Evolutionary conservation across 1,140 invertebrate genomes (phyloP).

Genomic region (Drosophila bocki): DNA sequence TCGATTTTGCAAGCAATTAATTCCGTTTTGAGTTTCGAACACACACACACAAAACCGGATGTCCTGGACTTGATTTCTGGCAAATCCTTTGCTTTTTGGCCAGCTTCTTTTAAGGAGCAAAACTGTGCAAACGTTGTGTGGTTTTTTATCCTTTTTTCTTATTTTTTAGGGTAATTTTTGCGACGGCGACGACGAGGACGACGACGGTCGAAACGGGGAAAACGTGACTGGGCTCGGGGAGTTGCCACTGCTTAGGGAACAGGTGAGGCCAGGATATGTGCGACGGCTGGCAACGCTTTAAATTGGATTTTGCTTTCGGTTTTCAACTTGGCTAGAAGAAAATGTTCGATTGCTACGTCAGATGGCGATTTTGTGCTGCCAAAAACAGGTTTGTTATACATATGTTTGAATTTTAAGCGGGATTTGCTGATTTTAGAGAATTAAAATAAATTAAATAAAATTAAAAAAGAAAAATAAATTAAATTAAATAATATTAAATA

Average conservation of each 20-base stretch:
- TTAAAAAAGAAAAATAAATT: too few species aligned
- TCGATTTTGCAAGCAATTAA: constrained; percentile 13
- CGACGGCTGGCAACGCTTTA: neutral
- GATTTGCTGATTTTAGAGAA: neutral
- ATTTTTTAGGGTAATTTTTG: constrained; percentile 6
- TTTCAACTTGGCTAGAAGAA: neutral
- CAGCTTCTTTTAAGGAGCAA: neutral
- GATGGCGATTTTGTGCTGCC: neutral
- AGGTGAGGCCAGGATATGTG: constrained; percentile 5
- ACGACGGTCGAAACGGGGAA: constrained; percentile 18
- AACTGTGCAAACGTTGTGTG: neutral
- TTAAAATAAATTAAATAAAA: too few species aligned
- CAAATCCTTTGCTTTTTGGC: neutral
- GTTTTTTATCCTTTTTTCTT: neutral
- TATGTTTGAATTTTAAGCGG: neutral
- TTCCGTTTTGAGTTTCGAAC: neutral
- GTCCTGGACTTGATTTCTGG: neutral
- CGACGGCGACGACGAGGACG: constrained; percentile 12
- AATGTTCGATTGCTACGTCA: neutral
- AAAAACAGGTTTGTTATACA: constrained; percentile 6
- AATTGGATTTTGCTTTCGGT: constrained; percentile 3
- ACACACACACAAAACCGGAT: neutral
- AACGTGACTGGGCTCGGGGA: constrained; percentile 5
- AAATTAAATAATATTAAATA: too few species aligned
- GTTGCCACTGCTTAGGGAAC: constrained; percentile 2